These are phyloP conservation scores for Rachycentron canadum DNA, from an alignment of 2,797 vertebrate genomes.

Conservation along the genomic window DNA sequence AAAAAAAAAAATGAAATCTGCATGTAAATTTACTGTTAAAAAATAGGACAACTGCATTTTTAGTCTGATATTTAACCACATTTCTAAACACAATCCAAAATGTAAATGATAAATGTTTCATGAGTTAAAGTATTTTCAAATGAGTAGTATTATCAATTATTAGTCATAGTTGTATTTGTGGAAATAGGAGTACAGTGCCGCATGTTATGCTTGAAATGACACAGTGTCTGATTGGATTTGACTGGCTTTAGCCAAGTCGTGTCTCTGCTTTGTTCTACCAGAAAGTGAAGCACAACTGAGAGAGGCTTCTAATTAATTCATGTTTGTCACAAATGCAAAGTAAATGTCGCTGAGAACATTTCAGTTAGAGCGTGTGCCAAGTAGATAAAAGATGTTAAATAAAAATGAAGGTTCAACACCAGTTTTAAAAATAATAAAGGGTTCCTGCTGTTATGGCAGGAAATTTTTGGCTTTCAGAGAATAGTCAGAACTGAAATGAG, in stretches of 20 bases:
- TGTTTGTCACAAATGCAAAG: conserved; percentile 77
- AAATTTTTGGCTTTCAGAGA: conserved; percentile 20
- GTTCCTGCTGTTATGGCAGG: conserved; percentile 45
- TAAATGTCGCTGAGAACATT: conserved; percentile 72
- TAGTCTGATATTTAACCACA: conserved; percentile 32
- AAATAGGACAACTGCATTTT: conserved; percentile 18
- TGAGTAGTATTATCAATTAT: conserved; percentile 64
- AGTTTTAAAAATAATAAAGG: conserved; percentile 57
- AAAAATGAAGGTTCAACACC: conserved; percentile 57
- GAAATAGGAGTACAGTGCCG: conserved; percentile 40
- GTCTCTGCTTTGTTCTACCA: conserved; percentile 76
- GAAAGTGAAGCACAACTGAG: conserved; percentile 55
- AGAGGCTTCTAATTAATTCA: conserved; percentile 78
- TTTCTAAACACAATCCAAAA: conserved; percentile 45
- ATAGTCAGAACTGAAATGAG: conserved; percentile 37
- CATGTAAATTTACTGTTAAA: conserved; percentile 17
- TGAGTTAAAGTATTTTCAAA: conserved; percentile 50
- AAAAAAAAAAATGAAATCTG: conserved; percentile 5
- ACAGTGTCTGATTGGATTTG: conserved; percentile 53
- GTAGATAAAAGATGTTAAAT: conserved; percentile 62
- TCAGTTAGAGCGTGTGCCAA: conserved; percentile 61
- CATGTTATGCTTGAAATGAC: conserved; percentile 55
- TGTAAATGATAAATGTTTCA: conserved; percentile 55
- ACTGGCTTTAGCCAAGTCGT: conserved; percentile 67
- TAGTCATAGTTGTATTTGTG: conserved; percentile 51